A percentile compares a stretch with the other conserved stretches of the same genome.
Conservation (phyloP, 2,888 invertebrate genomes). For the Tachina fera region DNA sequence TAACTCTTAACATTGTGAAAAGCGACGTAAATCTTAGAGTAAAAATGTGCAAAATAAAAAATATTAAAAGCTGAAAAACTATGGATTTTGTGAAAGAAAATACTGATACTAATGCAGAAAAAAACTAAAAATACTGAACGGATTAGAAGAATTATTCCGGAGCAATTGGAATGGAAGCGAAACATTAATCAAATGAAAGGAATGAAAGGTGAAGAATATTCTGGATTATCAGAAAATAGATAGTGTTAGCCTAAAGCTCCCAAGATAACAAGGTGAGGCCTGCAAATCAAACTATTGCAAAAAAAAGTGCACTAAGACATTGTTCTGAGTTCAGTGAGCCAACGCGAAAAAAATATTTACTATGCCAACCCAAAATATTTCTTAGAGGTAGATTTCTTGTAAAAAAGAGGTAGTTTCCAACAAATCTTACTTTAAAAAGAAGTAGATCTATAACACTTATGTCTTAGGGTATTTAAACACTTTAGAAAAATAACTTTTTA, state of each 20-base stretch:
- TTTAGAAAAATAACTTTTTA: too few species aligned
- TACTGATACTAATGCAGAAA: constrained; percentile 11
- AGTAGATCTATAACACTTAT: too few species aligned
- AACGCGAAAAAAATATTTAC: constrained; percentile 7
- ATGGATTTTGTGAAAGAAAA: constrained; percentile 18
- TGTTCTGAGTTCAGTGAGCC: constrained; percentile 6
- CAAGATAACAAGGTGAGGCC: constrained; percentile 6
- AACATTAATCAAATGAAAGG: constrained; percentile 13
- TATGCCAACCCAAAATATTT: too few species aligned
- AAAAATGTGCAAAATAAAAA: constrained; percentile 12
- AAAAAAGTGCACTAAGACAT: constrained; percentile 8
- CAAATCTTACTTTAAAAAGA: too few species aligned
- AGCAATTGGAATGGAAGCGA: constrained; percentile 8
- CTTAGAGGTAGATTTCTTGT: too few species aligned
- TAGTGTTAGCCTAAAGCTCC: constrained; percentile 2
- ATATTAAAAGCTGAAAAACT: constrained; percentile 17
- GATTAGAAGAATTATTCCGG: constrained; percentile 14
- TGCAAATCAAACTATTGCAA: constrained; percentile 8
- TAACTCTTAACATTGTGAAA: too few species aligned
- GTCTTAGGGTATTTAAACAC: too few species aligned
- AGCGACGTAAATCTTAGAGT: too few species aligned
- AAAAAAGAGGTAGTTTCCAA: too few species aligned
- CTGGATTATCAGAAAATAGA: not conserved
- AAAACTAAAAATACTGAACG: constrained; percentile 13
- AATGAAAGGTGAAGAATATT: constrained; percentile 6